A percentile compares a stretch with the other conserved stretches of the same genome.
Conservation (phyloP, 2,113 vertebrate genomes). For the Tetrax tetrax region DNA sequence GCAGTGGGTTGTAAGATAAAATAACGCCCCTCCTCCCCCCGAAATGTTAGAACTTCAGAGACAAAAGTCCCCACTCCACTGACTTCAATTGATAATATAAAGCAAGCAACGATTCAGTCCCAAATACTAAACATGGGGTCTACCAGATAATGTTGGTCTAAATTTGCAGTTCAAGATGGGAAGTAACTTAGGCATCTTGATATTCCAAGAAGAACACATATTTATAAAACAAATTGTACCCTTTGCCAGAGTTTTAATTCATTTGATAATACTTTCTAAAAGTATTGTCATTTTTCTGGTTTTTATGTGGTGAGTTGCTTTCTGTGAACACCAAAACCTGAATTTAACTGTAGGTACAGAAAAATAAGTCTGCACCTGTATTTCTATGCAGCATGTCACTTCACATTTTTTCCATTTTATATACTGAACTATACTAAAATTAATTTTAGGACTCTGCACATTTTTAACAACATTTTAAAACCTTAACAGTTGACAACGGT, state of each 20-base stretch:
- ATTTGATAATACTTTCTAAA: background rate
- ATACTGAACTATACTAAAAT: background rate
- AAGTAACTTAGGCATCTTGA: background rate
- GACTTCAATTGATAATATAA: background rate
- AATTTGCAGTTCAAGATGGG: background rate
- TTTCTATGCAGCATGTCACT: background rate
- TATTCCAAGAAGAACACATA: background rate
- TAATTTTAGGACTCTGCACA: background rate
- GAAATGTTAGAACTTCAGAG: background rate
- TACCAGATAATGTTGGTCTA: background rate
- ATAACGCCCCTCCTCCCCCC: background rate
- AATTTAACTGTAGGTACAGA: background rate
- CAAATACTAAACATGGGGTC: background rate
- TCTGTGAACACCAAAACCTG: background rate
- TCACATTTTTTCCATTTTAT: background rate
- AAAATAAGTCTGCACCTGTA: background rate
- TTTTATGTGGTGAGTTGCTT: background rate
- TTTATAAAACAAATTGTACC: background rate
- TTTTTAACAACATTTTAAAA: background rate
- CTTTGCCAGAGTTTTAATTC: background rate
- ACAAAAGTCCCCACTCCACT: rapidly evolving
- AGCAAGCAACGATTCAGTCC: background rate
- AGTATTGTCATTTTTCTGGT: background rate
- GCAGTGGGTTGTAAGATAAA: background rate
- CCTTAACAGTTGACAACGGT: background rate